Conservation (phyloP, 2,888 invertebrate species). For the Drosophila testacea region DNA sequence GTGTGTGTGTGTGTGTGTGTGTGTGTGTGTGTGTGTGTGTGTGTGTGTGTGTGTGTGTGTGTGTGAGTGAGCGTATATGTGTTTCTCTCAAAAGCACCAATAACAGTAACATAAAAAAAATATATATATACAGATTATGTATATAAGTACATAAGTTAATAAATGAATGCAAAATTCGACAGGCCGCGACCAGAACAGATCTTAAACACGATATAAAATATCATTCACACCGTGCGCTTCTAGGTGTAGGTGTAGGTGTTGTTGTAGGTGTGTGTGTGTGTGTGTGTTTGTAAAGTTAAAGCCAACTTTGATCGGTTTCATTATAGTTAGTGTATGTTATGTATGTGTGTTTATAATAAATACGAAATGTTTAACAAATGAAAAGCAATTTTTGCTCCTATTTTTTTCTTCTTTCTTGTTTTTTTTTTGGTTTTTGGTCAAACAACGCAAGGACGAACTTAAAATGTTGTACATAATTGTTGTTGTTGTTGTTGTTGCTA, state of each 20-base stretch:
- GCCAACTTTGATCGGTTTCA: conserved; percentile 43
- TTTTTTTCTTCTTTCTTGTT: background rate
- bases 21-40: too few species aligned
- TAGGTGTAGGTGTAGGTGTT: conserved; percentile 4
- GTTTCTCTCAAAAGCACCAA: conserved; percentile 61
- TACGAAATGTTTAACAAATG: conserved; percentile 57
- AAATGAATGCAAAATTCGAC: conserved; percentile 45
- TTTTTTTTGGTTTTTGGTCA: conserved; percentile 23
- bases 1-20: conserved; percentile 26
- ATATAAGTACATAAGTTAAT: conserved; percentile 38
- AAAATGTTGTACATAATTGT: background rate
- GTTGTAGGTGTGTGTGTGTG: conserved; percentile 11
- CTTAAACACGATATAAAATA: conserved; percentile 43
- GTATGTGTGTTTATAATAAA: conserved; percentile 42
- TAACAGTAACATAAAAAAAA: conserved; percentile 58
- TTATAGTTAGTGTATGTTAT: conserved; percentile 27
- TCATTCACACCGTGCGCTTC: conserved; percentile 53
- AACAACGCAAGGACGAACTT: conserved; percentile 34
- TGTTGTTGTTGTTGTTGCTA: conserved; percentile 43
- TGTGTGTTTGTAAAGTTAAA: conserved; percentile 18
- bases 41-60: conserved; percentile 19
- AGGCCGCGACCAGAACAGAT: conserved; percentile 50
- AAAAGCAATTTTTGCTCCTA: conserved; percentile 41
- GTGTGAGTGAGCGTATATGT: conserved; percentile 28
- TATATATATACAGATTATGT: conserved; percentile 23